Percentiles rank a stretch among this genome's conserved stretches.
Evolutionary conservation across 1,140 invertebrate genomes (phyloP).

Genomic region (Danaus plexippus): DNA sequence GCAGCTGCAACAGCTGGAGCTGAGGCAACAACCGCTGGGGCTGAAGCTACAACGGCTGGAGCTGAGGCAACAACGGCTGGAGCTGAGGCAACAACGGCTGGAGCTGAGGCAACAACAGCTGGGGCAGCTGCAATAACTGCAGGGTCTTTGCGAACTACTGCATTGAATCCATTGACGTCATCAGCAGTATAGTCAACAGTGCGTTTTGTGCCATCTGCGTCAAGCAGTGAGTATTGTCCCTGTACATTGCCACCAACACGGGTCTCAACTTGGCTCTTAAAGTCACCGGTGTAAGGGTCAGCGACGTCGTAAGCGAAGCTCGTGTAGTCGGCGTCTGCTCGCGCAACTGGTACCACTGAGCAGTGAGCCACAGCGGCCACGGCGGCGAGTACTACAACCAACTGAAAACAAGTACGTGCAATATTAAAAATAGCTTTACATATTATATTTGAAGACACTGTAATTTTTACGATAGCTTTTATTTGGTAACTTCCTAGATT

Average conservation of each 20-base stretch:
- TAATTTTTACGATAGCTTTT: no score
- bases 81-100: slow-evolving; percentile 21
- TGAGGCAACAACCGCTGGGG: slow-evolving; percentile 18
- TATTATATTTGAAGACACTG: no score
- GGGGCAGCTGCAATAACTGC: slow-evolving; percentile 19
- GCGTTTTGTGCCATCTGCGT: slow-evolving; percentile 63
- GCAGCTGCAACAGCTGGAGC: slow-evolving; percentile 17
- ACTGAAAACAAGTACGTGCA: slow-evolving; percentile 28
- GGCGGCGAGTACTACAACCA: slow-evolving; percentile 44
- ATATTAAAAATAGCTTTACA: no score
- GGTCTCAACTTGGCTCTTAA: slow-evolving; percentile 65
- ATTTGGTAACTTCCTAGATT: no score
- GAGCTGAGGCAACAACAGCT: slow-evolving; percentile 19
- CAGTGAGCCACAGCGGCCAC: slow-evolving; percentile 36
- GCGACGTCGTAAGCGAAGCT: slow-evolving; percentile 64
- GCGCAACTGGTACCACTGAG: slow-evolving; percentile 37
- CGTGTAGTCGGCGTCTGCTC: slow-evolving; percentile 45
- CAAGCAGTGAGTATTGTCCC: slow-evolving; percentile 67
- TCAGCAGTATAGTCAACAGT: slow-evolving; percentile 46
- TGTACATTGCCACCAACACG: slow-evolving; percentile 71
- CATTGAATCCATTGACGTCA: slow-evolving; percentile 69
- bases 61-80: slow-evolving; percentile 9
- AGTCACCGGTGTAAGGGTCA: slow-evolving; percentile 70
- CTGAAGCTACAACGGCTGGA: slow-evolving; percentile 18
- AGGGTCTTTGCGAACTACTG: slow-evolving; percentile 59